phyloP scores from a whole-genome alignment of 1,140 invertebrate species.

The Drosophila sturtevanti region DNA sequence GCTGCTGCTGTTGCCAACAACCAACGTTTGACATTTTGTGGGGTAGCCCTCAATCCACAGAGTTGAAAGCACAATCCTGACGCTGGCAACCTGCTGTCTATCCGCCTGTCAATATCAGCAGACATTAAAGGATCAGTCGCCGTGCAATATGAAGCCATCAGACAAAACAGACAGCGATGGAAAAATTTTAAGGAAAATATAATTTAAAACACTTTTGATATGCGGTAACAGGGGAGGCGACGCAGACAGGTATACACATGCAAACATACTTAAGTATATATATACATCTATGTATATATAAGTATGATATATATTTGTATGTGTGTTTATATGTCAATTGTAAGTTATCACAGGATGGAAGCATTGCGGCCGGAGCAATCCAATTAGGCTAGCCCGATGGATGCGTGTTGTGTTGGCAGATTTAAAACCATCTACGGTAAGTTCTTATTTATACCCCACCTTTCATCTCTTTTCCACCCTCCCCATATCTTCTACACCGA shows the following conservation, averaged over 20 bases:
- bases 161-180: slow-evolving; percentile 24
- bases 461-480: neutral
- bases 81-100: slow-evolving; percentile 60
- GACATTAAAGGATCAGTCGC: slow-evolving; percentile 45
- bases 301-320: neutral
- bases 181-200: slow-evolving; percentile 67
- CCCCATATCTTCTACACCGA: neutral
- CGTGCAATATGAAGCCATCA: slow-evolving; percentile 43
- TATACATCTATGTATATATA: too few relatives aligned
- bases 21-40: neutral
- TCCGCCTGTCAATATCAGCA: slow-evolving; percentile 70
- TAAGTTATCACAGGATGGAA: slow-evolving; percentile 28
- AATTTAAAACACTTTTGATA: slow-evolving; percentile 48
- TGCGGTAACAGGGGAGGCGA: neutral
- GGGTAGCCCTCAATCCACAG: neutral
- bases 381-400: slow-evolving; percentile 50
- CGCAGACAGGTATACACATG: neutral
- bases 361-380: slow-evolving; percentile 53
- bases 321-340: neutral
- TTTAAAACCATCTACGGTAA: slow-evolving; percentile 44
- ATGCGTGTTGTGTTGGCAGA: slow-evolving; percentile 14
- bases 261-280: neutral
- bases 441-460: slow-evolving; percentile 43
- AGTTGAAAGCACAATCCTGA: slow-evolving; percentile 9
- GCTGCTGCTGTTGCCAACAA: neutral